Evolutionary conservation across 2,113 vertebrate species (phyloP).

Genomic region (Periophthalmodon schlosseri): DNA sequence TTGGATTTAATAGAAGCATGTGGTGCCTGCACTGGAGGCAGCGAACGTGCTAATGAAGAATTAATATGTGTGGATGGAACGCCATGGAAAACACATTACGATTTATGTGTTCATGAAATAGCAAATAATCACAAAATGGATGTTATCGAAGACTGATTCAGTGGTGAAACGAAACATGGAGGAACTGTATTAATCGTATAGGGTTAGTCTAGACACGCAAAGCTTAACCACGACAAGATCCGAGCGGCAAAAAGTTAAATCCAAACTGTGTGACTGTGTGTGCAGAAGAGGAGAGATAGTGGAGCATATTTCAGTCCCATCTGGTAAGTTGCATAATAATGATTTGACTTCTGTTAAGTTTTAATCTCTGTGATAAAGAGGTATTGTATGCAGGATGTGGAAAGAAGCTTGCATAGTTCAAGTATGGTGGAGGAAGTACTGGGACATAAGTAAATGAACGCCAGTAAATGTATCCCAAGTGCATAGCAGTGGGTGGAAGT

Average conservation of each 20-base stretch:
- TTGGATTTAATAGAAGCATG: constrained; percentile 42
- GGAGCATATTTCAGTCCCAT: constrained; percentile 12
- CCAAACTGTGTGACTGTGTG: neutral
- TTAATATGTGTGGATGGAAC: constrained; percentile 51
- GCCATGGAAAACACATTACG: constrained; percentile 30
- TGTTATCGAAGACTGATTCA: constrained; percentile 24
- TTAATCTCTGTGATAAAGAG: constrained; percentile 52
- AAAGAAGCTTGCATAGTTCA: neutral
- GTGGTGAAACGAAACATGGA: neutral
- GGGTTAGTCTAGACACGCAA: neutral
- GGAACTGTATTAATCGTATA: neutral
- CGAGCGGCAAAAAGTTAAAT: constrained; percentile 1
- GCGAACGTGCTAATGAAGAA: constrained; percentile 42
- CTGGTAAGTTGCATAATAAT: constrained; percentile 15
- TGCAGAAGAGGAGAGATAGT: neutral
- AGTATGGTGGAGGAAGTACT: too few species aligned
- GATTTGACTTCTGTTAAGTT: constrained; percentile 40
- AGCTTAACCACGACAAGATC: neutral
- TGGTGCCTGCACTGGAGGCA: constrained; percentile 25
- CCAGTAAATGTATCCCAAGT: too few species aligned
- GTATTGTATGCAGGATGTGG: constrained; percentile 13
- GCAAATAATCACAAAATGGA: constrained; percentile 24
- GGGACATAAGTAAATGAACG: too few species aligned
- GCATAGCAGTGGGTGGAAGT: too few species aligned
- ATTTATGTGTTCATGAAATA: constrained; percentile 45